Evolutionary conservation across 1,140 invertebrate genomes (phyloP).

Genomic region (Reticulitermes speratus): DNA sequence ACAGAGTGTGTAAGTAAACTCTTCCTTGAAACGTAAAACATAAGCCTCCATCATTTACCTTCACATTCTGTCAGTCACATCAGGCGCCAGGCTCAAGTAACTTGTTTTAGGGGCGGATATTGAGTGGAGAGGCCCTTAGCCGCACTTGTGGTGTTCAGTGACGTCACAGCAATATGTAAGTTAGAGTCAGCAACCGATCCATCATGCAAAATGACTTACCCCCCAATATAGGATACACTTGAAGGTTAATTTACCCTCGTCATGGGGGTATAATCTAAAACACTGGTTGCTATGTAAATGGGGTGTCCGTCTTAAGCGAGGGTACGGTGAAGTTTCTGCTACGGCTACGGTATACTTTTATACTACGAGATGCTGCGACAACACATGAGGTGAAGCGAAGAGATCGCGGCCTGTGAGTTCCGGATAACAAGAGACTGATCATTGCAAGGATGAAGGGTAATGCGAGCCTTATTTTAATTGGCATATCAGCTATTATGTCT

Average conservation of each 20-base stretch:
- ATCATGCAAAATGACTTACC: constrained; percentile 16
- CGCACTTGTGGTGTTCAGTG: constrained; percentile 7
- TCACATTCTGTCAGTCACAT: neutral
- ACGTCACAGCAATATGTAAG: constrained; percentile 10
- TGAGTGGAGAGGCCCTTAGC: neutral
- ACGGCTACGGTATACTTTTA: neutral
- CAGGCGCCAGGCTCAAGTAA: neutral
- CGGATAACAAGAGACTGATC: too few relatives aligned
- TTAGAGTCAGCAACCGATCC: constrained; percentile 13
- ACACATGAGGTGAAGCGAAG: neutral
- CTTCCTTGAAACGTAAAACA: neutral
- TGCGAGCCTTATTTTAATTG: too few relatives aligned
- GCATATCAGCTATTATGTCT: too few relatives aligned
- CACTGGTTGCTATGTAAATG: constrained; percentile 15
- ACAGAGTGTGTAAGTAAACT: neutral
- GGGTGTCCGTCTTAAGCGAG: constrained; percentile 1
- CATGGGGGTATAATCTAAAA: neutral
- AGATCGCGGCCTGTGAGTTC: too few relatives aligned
- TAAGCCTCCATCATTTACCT: neutral
- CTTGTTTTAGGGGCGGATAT: constrained; percentile 14
- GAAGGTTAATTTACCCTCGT: constrained; percentile 15
- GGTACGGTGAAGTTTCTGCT: neutral
- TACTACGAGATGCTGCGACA: neutral
- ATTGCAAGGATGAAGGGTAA: too few relatives aligned
- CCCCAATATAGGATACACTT: constrained; percentile 1